Evolutionary conservation across 2,113 vertebrate genomes (phyloP), one percentile per base, ranked within the genome.

Genomic region (Bujurquina vittata): DNA sequence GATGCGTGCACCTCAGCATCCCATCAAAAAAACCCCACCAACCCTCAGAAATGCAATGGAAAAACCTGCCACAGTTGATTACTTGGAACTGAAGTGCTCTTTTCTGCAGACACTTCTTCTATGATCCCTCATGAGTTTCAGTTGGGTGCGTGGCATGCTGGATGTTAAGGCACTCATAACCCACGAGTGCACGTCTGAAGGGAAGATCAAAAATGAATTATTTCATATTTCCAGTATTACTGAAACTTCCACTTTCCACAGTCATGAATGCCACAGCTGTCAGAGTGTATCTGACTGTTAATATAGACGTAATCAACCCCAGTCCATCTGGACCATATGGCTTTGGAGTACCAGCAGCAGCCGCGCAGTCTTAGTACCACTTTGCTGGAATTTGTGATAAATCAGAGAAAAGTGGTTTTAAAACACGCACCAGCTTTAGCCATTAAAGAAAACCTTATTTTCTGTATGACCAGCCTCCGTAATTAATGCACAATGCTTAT

Each of bases 61-160:
- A 57, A 59, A 81, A 69, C 56, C 40, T 72, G 65, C 65, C 26
- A 60, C 75, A 75, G 76, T 61, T 75, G 55, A 84, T 58, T 52
- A 20, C 65, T 81, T 76, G 72, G 43, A 81, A 18, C 3, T 55
- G 17, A 62, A 86, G 63, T 43, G 76, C 52, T 80, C 59, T 80
- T 76, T 55, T 33, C 77, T 1, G 1, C 33, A 37, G 26, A 43
- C 3, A 1, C 61, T 18, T 26, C 73, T 75, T 80, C 18, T 72
- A 35, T n/a, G 26, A 62, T 37, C 29, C 52, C 65, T 57, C 57
- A 37, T 43, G 55, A 59, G 12, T 46, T 57, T 65, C 20, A 52
- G 29, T 58, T 6, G 1, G 60, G 54, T 35, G 31, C 17, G 22
- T 12, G 20, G n/a, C 10, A 40, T 40, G 18, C 31, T 63, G 3